Evolutionary conservation across 2,888 invertebrate genomes (phyloP).

Genomic region (Gryllus longicercus): DNA sequence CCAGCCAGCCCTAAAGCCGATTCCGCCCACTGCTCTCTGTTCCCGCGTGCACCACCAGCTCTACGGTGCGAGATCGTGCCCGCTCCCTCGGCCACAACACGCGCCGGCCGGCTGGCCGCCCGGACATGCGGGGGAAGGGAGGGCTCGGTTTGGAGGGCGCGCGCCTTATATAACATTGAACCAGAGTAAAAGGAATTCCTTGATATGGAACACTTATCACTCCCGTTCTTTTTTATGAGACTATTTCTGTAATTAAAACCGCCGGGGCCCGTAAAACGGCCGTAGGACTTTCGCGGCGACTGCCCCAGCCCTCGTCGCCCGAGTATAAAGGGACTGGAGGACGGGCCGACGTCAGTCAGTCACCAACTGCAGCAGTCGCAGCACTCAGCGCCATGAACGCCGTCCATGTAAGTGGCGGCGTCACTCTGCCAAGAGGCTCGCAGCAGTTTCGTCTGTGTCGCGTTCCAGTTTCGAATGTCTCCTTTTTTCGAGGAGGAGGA

Average conservation of each 20-base stretch:
- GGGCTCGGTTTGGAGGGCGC: neutral
- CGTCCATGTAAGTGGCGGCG: neutral
- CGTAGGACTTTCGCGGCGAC: neutral
- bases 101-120: too few relatives aligned
- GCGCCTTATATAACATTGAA: slow-evolving; percentile 6
- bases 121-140: neutral
- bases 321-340: neutral
- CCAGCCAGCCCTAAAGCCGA: too few relatives aligned
- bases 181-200: slow-evolving; percentile 17
- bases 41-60: too few relatives aligned
- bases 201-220: slow-evolving; percentile 8
- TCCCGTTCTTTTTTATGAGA: neutral
- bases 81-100: too few relatives aligned
- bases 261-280: neutral
- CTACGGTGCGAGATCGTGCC: too few relatives aligned
- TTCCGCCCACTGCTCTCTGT: too few relatives aligned
- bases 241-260: neutral
- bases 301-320: neutral
- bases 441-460: too few relatives aligned
- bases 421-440: neutral
- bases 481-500: too few relatives aligned
- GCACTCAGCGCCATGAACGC: neutral
- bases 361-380: neutral
- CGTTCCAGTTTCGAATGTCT: too few relatives aligned
- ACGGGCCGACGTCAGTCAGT: neutral